Evolutionary conservation across 2,113 vertebrate genomes (phyloP).

Genomic region (Tretioscincus oriximinensis): DNA sequence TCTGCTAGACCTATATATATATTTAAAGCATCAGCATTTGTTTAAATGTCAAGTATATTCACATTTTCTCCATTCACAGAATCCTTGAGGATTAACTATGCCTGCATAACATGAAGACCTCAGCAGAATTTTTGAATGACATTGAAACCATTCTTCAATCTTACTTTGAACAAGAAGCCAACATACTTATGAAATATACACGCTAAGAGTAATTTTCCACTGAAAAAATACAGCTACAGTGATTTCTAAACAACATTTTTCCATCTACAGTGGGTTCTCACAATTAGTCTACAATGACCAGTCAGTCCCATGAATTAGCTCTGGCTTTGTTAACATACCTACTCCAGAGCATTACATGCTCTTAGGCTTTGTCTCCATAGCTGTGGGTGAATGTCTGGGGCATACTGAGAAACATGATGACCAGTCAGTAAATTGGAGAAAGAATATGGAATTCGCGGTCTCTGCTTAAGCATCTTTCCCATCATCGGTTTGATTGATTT

Average conservation of each 20-base stretch:
- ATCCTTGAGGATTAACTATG: slow-evolving; percentile 16
- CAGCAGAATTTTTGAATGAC: slow-evolving; percentile 33
- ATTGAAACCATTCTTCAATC: slow-evolving; percentile 9
- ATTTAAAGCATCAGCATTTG: neutral
- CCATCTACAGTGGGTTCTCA: neutral
- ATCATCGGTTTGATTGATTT: no score
- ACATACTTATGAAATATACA: slow-evolving; percentile 1
- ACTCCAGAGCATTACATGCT: neutral
- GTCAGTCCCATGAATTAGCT: neutral
- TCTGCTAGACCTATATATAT: neutral
- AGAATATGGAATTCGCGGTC: no score
- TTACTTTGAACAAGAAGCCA: slow-evolving; percentile 12
- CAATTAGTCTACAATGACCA: neutral
- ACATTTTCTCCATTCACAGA: slow-evolving; percentile 1
- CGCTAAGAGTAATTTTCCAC: slow-evolving; percentile 19
- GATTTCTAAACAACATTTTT: slow-evolving; percentile 6
- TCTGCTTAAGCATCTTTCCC: no score
- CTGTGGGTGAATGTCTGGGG: no score
- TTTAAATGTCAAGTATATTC: slow-evolving; percentile 6
- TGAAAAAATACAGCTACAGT: neutral
- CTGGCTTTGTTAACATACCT: neutral
- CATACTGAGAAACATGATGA: no score
- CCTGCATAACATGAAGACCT: neutral
- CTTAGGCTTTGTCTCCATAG: no score
- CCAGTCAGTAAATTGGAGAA: no score